Evolutionary conservation across 2,888 invertebrate species (phyloP).

Genomic region (Meiosimyza platycephala): DNA sequence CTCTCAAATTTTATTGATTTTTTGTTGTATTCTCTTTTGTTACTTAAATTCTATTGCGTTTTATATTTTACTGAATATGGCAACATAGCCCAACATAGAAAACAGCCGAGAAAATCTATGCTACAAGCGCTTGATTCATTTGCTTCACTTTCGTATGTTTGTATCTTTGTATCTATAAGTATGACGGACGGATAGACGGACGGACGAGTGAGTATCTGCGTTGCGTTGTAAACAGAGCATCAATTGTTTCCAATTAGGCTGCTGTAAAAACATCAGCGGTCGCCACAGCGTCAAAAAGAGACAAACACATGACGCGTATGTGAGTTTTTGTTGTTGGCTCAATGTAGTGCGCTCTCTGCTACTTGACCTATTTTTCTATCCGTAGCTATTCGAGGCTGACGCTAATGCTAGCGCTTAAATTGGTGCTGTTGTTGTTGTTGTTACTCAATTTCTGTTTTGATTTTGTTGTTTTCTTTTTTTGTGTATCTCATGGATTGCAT

Average conservation of each 20-base stretch:
- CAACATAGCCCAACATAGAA: slow-evolving; percentile 1
- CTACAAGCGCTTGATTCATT: background rate
- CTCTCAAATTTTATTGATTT: slow-evolving; percentile 5
- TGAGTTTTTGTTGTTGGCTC: no score
- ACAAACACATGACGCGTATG: background rate
- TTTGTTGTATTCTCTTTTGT: background rate
- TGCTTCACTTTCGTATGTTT: background rate
- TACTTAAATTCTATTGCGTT: slow-evolving; percentile 25
- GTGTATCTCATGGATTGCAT: slow-evolving; percentile 27
- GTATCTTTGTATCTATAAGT: background rate
- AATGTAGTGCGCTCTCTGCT: slow-evolving; percentile 48
- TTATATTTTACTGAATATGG: slow-evolving; percentile 7
- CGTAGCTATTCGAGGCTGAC: slow-evolving; percentile 30
- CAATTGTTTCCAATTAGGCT: slow-evolving; percentile 36
- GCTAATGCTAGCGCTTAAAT: slow-evolving; percentile 19
- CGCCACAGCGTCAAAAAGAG: slow-evolving; percentile 43
- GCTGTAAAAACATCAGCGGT: background rate
- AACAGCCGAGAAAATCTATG: slow-evolving; percentile 4
- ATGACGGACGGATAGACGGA: background rate
- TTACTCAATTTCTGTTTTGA: slow-evolving; percentile 24
- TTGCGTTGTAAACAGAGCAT: slow-evolving; percentile 35
- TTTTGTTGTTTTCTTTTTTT: background rate
- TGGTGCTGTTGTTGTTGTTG: slow-evolving; percentile 25
- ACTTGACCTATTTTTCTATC: slow-evolving; percentile 58
- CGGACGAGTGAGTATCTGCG: background rate